A percentile compares a stretch with the other conserved stretches of the same genome.
Conservation (phyloP, 2,113 vertebrate genomes). For the Atrichornis clamosus region DNA sequence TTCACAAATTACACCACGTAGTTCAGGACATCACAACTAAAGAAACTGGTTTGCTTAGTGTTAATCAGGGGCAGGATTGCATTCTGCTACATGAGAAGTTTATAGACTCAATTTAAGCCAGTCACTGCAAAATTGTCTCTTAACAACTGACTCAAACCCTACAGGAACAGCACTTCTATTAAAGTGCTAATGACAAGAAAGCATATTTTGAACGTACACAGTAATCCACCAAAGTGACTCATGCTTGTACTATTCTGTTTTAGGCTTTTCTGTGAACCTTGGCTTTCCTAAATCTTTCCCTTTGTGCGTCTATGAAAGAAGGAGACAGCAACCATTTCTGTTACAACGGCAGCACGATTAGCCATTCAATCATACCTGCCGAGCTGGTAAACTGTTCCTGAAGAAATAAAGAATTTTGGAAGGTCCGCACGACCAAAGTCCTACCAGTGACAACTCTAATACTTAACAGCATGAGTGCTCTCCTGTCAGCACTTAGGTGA, state of each 20-base stretch:
- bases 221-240: neutral
- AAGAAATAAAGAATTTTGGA: neutral
- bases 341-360: neutral
- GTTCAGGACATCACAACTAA: neutral
- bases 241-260: neutral
- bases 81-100: neutral
- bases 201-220: rapidly evolving
- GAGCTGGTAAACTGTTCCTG: neutral
- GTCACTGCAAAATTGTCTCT: neutral
- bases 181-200: neutral
- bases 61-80: neutral
- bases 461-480: neutral
- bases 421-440: neutral
- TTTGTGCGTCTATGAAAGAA: neutral
- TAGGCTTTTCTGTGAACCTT: neutral
- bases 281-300: neutral
- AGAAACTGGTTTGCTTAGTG: neutral
- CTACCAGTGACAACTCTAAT: neutral
- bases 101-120: neutral
- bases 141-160: neutral
- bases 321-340: neutral
- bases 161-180: rapidly evolving
- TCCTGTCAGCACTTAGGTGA: neutral
- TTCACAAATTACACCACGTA: neutral
- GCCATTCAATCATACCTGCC: neutral